Evolutionary conservation across 2,888 invertebrate species (phyloP).

Genomic region (Rhamphomyia laevipes): DNA sequence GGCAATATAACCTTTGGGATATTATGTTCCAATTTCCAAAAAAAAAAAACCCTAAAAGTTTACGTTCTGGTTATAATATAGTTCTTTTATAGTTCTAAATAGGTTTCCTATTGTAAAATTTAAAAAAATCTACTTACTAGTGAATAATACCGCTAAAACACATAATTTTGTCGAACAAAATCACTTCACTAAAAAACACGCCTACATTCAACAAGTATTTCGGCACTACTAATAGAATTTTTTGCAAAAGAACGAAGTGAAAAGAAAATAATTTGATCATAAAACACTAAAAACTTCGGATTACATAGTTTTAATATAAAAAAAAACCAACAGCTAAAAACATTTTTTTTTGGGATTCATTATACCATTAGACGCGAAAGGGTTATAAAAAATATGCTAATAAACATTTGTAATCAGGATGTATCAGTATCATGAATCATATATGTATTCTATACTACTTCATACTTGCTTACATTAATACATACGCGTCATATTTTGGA

Average conservation of each 20-base stretch:
- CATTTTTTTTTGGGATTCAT: neutral
- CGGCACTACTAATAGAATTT: neutral
- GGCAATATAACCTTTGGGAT: no score
- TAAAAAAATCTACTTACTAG: neutral
- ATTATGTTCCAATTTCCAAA: neutral
- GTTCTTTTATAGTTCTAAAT: neutral
- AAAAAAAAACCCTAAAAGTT: neutral
- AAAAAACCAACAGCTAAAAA: neutral
- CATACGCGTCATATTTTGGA: no score
- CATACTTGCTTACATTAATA: no score
- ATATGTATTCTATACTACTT: no score
- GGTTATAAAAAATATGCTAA: no score
- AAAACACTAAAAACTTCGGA: neutral
- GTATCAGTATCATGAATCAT: no score
- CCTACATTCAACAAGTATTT: neutral
- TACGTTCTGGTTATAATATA: neutral
- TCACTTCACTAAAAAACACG: neutral
- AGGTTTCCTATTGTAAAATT: neutral
- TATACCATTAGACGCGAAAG: neutral
- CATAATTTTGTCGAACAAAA: neutral
- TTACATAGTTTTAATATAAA: neutral
- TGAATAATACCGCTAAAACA: neutral
- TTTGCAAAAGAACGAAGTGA: neutral
- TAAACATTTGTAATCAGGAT: no score
- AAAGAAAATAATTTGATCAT: neutral